Conservation (phyloP, 2,888 invertebrate genomes). For the Lapara coniferarum region DNA sequence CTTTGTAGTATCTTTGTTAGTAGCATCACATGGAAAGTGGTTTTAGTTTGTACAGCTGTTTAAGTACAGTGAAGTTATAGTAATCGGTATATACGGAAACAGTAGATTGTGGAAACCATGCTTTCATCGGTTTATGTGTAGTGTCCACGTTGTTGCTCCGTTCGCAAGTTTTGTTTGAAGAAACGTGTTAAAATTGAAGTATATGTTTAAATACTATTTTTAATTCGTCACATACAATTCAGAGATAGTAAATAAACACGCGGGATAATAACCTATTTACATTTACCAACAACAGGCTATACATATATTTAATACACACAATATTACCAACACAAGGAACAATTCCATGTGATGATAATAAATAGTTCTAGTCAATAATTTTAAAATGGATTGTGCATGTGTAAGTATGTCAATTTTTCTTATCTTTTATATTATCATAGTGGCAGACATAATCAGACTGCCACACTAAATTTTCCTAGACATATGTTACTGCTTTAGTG, state of each 20-base stretch:
- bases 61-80: slow-evolving; percentile 32
- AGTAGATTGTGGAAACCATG: slow-evolving; percentile 19
- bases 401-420: slow-evolving; percentile 61
- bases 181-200: neutral
- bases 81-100: slow-evolving; percentile 33
- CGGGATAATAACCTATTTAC: slow-evolving; percentile 58
- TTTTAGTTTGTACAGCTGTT: slow-evolving; percentile 29
- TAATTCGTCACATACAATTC: slow-evolving; percentile 42
- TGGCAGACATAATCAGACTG: slow-evolving; percentile 42
- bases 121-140: slow-evolving; percentile 35
- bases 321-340: slow-evolving; percentile 40
- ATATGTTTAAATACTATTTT: slow-evolving; percentile 36
- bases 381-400: slow-evolving; percentile 52
- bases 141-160: slow-evolving; percentile 29
- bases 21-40: slow-evolving; percentile 32
- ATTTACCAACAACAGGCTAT: slow-evolving; percentile 29
- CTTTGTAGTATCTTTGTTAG: slow-evolving; percentile 42
- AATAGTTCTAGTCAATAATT: slow-evolving; percentile 35
- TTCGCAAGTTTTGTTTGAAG: neutral
- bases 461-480: slow-evolving; percentile 7
- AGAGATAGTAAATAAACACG: slow-evolving; percentile 54
- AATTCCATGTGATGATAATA: slow-evolving; percentile 41
- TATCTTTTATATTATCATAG: slow-evolving; percentile 45
- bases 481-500: neutral
- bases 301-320: slow-evolving; percentile 8